A percentile compares a stretch with the other conserved stretches of the same genome.
phyloP scores from a whole-genome alignment of 64 coral and sea anemone species.

The Hydrozoanthus tunicans region DNA sequence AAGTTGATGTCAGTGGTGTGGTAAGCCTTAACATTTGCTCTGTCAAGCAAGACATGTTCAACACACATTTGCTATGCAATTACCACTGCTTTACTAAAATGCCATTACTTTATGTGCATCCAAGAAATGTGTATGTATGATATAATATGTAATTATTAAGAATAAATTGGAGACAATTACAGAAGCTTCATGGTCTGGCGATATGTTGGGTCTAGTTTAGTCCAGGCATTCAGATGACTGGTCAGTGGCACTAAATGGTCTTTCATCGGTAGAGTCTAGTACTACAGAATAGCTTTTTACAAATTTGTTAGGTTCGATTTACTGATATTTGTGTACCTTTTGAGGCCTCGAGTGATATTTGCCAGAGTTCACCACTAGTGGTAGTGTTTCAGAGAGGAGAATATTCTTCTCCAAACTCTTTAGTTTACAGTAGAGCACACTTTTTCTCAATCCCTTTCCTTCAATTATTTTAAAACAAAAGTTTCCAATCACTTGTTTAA shows the following conservation, averaged over 20 bases:
- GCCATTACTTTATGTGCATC: background rate
- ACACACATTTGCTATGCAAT: conserved; percentile 9
- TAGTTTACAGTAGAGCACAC: too few relatives aligned
- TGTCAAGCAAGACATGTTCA: background rate
- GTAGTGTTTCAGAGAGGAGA: too few relatives aligned
- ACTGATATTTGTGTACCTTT: background rate
- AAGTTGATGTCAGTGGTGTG: background rate
- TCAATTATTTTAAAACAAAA: too few relatives aligned
- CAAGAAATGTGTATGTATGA: conserved; percentile 48
- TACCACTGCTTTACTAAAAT: conserved; percentile 1
- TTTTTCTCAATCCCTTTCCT: too few relatives aligned
- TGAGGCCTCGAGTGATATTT: background rate
- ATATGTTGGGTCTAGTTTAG: conserved; percentile 15
- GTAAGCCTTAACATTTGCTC: background rate
- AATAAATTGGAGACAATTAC: conserved; percentile 45
- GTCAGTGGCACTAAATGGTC: background rate
- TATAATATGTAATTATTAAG: conserved; percentile 42
- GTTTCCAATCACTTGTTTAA: too few relatives aligned
- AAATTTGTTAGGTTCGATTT: conserved; percentile 29
- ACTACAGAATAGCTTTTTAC: conserved; percentile 19
- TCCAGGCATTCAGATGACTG: background rate
- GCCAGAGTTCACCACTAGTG: background rate
- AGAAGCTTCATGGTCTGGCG: conserved; percentile 24
- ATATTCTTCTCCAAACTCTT: too few relatives aligned
- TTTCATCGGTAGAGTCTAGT: background rate